Conservation (phyloP, 1,140 invertebrate species). For the Drosophila novamexicana region DNA sequence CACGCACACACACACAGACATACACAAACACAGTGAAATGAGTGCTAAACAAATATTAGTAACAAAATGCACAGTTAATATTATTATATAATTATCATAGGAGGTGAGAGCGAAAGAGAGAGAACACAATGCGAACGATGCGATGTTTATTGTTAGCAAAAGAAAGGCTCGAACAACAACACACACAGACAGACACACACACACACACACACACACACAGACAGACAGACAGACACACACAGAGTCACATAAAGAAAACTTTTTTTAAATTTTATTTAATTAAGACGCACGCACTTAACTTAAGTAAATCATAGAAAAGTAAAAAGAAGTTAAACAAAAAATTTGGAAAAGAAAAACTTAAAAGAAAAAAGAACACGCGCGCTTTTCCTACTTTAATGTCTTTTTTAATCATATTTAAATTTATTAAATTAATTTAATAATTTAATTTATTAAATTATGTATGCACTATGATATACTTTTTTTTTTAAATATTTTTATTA, state of each 20-base stretch:
- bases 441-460: neutral
- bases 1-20: slow-evolving; percentile 11
- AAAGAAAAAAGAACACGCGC: slow-evolving; percentile 24
- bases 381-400: slow-evolving; percentile 13
- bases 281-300: slow-evolving; percentile 42
- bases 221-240: neutral
- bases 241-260: neutral
- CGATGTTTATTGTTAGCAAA: slow-evolving; percentile 7
- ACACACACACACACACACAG: slow-evolving; percentile 14
- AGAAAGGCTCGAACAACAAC: slow-evolving; percentile 17
- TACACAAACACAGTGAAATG: slow-evolving; percentile 45
- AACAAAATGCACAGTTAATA: slow-evolving; percentile 30
- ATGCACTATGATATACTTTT: neutral
- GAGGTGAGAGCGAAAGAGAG: slow-evolving; percentile 20
- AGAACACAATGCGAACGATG: slow-evolving; percentile 23
- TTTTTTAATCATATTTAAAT: neutral
- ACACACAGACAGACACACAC: slow-evolving; percentile 17
- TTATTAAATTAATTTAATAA: no score
- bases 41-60: slow-evolving; percentile 22
- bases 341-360: slow-evolving; percentile 19
- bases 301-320: slow-evolving; percentile 44
- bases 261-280: neutral
- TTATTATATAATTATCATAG: slow-evolving; percentile 15
- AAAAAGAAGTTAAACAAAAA: slow-evolving; percentile 47
- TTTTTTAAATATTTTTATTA: slow-evolving; percentile 2